Percentiles rank a stretch among this genome's conserved stretches.
These are phyloP conservation scores for Graphium colonna DNA, from an alignment of 2,888 invertebrate genomes.

Conservation along the genomic window DNA sequence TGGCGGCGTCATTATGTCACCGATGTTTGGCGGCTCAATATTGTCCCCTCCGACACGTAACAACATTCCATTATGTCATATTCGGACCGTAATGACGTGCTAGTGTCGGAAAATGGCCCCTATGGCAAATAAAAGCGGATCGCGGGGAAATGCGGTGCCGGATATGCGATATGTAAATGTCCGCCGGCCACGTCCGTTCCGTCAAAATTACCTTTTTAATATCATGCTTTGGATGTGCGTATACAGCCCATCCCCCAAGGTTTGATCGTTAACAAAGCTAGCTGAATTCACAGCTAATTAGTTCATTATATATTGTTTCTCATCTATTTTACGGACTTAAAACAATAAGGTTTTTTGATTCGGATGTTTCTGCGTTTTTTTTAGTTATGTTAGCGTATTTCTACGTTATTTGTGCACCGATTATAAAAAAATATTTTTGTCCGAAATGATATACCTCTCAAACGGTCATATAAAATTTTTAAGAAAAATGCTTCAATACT, in stretches of 20 bases:
- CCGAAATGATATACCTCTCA: no score
- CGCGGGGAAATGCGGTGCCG: constrained; percentile 30
- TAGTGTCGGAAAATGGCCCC: constrained; percentile 48
- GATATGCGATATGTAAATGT: constrained; percentile 35
- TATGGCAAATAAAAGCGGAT: constrained; percentile 46
- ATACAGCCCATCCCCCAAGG: no score
- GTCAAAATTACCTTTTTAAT: constrained; percentile 20
- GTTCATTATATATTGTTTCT: no score
- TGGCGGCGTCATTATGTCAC: constrained; percentile 11
- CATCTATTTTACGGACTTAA: not conserved
- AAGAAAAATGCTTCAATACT: no score
- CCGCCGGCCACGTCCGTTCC: constrained; percentile 17
- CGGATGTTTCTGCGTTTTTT: no score
- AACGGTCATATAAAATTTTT: no score
- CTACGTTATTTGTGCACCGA: no score
- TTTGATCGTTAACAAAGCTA: no score
- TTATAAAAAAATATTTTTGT: no score
- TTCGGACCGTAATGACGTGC: constrained; percentile 50
- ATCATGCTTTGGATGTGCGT: no score
- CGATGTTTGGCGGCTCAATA: constrained; percentile 38
- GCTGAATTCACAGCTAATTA: no score
- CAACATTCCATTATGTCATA: constrained; percentile 51
- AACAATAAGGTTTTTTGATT: not conserved
- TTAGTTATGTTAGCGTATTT: no score
- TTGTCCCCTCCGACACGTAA: constrained; percentile 44